These are phyloP conservation scores for Pteropus rufus DNA, from an alignment of 2,797 vertebrate species.

Conservation along the genomic window DNA sequence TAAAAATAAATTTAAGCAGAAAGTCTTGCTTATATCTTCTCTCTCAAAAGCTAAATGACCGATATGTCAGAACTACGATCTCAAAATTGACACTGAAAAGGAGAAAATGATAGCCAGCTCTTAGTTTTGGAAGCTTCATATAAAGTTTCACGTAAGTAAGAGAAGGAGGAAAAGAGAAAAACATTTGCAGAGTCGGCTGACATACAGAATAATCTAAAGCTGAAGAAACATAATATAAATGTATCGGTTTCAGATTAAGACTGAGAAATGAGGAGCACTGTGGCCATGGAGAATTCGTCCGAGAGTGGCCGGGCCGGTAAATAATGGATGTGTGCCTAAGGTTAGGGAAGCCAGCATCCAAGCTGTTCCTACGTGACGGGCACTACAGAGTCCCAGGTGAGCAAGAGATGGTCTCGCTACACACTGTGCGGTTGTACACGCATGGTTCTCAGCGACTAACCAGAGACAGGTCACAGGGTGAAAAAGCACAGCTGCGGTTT, in stretches of 20 bases:
- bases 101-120: background rate
- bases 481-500: background rate
- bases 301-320: background rate
- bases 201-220: background rate
- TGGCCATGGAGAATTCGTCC: background rate
- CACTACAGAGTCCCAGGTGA: background rate
- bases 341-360: conserved; percentile 29
- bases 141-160: background rate
- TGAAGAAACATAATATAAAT: conserved; percentile 61
- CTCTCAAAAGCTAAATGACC: background rate
- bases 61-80: background rate
- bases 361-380: background rate
- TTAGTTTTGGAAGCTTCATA: background rate
- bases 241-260: conserved; percentile 73
- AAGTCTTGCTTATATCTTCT: background rate
- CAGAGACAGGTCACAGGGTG: background rate
- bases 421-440: no score
- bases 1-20: background rate
- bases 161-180: background rate
- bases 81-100: background rate
- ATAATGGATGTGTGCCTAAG: conserved; percentile 44
- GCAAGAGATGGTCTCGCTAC: background rate
- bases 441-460: background rate
- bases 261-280: conserved; percentile 47
- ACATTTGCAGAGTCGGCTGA: background rate